phyloP scores from a whole-genome alignment of 2,797 vertebrate species.

The Falco berigora region DNA sequence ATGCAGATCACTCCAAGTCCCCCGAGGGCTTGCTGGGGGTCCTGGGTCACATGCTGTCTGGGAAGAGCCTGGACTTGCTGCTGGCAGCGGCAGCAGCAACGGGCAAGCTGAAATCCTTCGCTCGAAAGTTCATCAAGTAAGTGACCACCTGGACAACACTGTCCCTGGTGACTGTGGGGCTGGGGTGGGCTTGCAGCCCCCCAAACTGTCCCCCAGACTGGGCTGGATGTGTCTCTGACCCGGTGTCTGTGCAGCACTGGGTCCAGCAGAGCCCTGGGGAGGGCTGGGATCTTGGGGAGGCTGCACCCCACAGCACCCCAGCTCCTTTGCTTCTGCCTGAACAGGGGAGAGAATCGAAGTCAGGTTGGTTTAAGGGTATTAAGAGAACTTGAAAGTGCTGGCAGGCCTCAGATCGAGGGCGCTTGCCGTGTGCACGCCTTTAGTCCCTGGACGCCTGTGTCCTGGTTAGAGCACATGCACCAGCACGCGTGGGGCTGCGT shows the following conservation, averaged over 20 bases:
- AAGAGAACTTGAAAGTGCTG: not conserved
- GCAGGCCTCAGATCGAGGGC: not conserved
- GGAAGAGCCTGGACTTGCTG: slow-evolving; percentile 92
- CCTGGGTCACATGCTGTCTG: slow-evolving; percentile 96
- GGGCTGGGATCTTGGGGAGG: not conserved
- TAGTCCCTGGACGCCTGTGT: not conserved
- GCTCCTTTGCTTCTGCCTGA: not conserved
- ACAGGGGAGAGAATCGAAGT: not conserved
- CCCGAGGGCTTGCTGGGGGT: slow-evolving; percentile 94
- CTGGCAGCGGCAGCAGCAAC: slow-evolving; percentile 94
- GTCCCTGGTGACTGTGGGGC: not conserved
- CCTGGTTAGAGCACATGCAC: not conserved
- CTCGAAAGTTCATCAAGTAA: slow-evolving; percentile 96
- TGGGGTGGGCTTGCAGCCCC: not conserved
- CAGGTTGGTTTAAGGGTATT: not conserved
- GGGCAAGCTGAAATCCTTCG: slow-evolving; percentile 95
- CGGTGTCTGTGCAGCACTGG: not conserved
- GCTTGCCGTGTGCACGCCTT: not conserved
- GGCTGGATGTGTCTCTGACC: not conserved
- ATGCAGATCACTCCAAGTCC: slow-evolving; percentile 96
- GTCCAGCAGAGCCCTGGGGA: not conserved
- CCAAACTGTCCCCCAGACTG: not conserved
- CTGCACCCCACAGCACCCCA: not conserved
- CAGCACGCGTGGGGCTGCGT: not conserved
- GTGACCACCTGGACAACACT: not conserved